Percentiles rank a stretch among this genome's conserved stretches.
These are phyloP conservation scores for Stegodyphus mimosarum DNA, from an alignment of 1,140 invertebrate species.

Conservation along the genomic window DNA sequence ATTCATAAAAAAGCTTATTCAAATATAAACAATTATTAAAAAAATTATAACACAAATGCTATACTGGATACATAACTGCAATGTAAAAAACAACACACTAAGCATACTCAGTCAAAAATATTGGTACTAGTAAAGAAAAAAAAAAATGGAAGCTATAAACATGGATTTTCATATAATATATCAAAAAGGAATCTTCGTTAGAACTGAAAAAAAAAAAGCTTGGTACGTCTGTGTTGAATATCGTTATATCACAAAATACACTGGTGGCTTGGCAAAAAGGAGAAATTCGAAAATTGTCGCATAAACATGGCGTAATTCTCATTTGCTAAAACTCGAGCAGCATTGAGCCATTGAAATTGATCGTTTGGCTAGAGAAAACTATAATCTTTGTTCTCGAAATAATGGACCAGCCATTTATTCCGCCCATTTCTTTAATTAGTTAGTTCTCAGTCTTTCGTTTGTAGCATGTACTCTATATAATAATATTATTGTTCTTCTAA, in stretches of 20 bases:
- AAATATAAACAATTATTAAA: background rate
- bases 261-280: constrained; percentile 1
- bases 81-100: constrained; percentile 22
- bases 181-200: no score
- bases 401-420: constrained; percentile 21
- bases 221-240: background rate
- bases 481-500: no score
- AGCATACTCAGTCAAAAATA: constrained; percentile 19
- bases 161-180: no score
- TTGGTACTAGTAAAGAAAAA: background rate
- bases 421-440: no score
- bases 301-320: no score
- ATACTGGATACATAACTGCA: background rate
- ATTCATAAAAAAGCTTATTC: background rate
- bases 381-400: background rate
- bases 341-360: background rate
- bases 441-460: no score
- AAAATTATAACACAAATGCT: background rate
- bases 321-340: no score
- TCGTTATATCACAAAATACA: constrained; percentile 30
- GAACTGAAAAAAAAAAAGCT: no score
- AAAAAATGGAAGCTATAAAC: no score
- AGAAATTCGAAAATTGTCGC: no score
- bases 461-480: no score
- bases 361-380: background rate